Base-by-base conservation (phyloP, 2,888 invertebrate species). In the Altica lythri region DNA sequence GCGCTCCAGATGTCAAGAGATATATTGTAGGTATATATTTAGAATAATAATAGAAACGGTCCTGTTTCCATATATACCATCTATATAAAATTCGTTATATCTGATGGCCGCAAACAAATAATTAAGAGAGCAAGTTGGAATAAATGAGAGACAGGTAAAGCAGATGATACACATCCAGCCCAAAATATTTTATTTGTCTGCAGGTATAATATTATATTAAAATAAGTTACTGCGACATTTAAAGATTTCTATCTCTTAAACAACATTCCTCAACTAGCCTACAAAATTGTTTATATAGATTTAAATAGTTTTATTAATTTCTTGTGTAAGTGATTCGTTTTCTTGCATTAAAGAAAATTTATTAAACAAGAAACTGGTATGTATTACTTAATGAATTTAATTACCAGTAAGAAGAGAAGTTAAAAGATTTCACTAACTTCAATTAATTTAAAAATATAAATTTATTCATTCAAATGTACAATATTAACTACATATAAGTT, bases 141-240 rank as follows among this genome's bases (percentile, higher is more conserved):
- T 45, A 52, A 57, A 55, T 32, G 58, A 59, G 52, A 55, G 27
- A 51, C 56, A 40, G 49, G 51, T 18, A 53, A 59, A 50, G 59
- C 59, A 59, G 58, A 56, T 59, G 61, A 61, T 54, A 56, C 46
- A 57, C 44, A 50, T 45, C 49, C 32, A 49, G 40, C 55, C 50
- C 57, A 55, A 60, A 59, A 58, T 60, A 64, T 60, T 62, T 64
- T 64, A 62, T 61, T 52, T 44, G 57, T 55, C 55, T 60, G 47
- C 54, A 47, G 53, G 46, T 53, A 57, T 43, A 49, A 62, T 61
- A 62, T 62, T 57, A 61, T 61, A 57, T 62, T 61, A 58, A 61
- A 57, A 62, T 58, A 61, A 62, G 55, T 61, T 64, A 61, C 43
- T 58, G 50, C 37, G 53, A 53, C 56, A 29, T 43, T 22, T 32